Percentiles rank a stretch among this genome's conserved stretches.
Evolutionary conservation across 2,797 vertebrate genomes (phyloP).

Genomic region (Emys orbicularis): DNA sequence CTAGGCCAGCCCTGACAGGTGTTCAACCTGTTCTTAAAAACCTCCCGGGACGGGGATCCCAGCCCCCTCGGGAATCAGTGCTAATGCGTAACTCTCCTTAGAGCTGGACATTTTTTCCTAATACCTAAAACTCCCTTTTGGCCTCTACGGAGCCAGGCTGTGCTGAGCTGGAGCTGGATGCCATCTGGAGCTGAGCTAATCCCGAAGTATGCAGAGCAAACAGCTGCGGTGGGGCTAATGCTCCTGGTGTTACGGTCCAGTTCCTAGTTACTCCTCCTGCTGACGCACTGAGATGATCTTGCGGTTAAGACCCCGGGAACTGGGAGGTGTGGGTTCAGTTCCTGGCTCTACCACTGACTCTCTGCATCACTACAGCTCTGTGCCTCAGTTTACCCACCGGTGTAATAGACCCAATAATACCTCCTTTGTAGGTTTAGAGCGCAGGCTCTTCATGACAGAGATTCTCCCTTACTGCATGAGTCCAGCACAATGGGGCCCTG

Average conservation of each 20-base stretch:
- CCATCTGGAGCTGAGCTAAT: too few relatives aligned
- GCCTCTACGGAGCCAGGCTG: background rate
- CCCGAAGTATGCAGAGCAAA: background rate
- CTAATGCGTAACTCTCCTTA: background rate
- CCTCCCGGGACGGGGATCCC: too few relatives aligned
- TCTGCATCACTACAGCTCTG: background rate
- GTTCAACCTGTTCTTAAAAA: too few relatives aligned
- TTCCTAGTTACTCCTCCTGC: background rate
- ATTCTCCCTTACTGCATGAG: background rate
- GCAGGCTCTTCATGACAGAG: background rate
- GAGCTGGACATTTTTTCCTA: background rate
- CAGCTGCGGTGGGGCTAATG: background rate
- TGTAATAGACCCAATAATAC: background rate
- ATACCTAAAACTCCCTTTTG: background rate
- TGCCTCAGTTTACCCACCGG: background rate
- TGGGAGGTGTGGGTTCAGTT: background rate
- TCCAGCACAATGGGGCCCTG: background rate
- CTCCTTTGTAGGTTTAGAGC: background rate
- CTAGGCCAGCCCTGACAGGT: too few relatives aligned
- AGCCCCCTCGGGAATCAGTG: rapidly evolving
- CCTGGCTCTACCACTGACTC: background rate
- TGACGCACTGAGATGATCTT: background rate
- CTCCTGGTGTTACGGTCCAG: background rate
- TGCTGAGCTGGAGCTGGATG: too few relatives aligned
- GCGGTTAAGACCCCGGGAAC: background rate